Evolutionary conservation across 64 coral and sea anemone species (phyloP), one percentile per base, ranked within the genome.

Genomic region (Montipora sp.): DNA sequence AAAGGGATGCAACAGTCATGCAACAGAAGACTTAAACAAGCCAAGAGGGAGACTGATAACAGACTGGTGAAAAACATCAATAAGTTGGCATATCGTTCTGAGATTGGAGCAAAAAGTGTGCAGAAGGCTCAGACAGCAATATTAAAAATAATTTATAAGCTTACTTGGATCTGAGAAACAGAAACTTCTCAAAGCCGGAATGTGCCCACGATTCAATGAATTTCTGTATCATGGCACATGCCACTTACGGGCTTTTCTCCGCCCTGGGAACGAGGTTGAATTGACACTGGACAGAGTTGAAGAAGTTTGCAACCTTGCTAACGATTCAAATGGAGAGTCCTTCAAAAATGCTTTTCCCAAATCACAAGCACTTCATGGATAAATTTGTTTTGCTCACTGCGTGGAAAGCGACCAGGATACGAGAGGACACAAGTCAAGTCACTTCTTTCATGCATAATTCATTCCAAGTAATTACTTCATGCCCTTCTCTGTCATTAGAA

Each of bases 361-460:
- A 48, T 78, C 87, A 43, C 75, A 89, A 47, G 16, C 66, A 36
- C 36, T 36, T 36, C 36, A 67, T 94, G 47, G 51, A 72, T 94
- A 66, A 60, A 94, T n/a, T 78, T 89, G 50, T 94, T 84, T 90
- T 94, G 92, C 72, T 94, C 87, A n/a, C 67, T 94, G 13, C 51
- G 67, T 51, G 77, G 70, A 51, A 74, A 73, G 51, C 63, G 61
- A 14, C 20, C n/a, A 68, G 87, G 92, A 16, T 94, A 94, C n/a
- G 55, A 55, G 7, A 71, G 77, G 80, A 11, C 84, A 16, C 75
- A 83, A 13, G 83, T 93, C 4, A 93, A 13, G 83, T 93, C 4
- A 93, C 91, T 4, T 87, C 92, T 18, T 94, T 89, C 80, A 94
- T 94, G 92, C 92, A 94, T 11, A 7, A n/a, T n/a, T 57, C 53